Base-by-base conservation (phyloP, 2,888 invertebrate species). In the Caenorhabditis uteleia region DNA sequence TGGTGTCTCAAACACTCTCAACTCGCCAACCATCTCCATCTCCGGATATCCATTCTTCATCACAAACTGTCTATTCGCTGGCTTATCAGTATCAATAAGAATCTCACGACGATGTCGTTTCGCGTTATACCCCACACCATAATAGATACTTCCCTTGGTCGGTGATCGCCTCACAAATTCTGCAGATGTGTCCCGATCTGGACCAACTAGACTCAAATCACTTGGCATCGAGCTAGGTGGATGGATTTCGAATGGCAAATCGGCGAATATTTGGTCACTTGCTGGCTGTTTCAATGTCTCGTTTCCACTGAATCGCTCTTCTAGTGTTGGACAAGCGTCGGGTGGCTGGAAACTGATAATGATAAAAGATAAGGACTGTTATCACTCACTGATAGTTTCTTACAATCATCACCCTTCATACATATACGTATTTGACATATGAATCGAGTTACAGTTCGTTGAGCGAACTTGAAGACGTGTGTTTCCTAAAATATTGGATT, bases 401-500 rank as follows among this genome's bases (percentile, higher is more conserved):
- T 72, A 39, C 82, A 82, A 25, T 79, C 80, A 23, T 77, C 71
- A 16, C 78, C 79, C 43, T 78, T 77, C 39, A 81, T 57, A 36
- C 82, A 82, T 34, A 82, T 71, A 16, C 79, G 70, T 36, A 82
- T 77, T 53, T 82, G 82, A 43, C 82, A 82, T 1, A 78, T 75
- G 59, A 82, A 82, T 2, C 81, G 65, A 2, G 82, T 82, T 31
- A 82, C 74, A 6, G 82, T 82, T 50, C 80, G 77, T 57, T 78
- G 78, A 10, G 82, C 82, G 45, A 82, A 82, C 51, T 82, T 82
- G 75, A 82, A 82, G 14, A 82, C 82, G 53, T 79, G 78, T 16
- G 82, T 79, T 58, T 82, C 78, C 56, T n/a, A n/a, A n/a, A n/a
- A n/a, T n/a, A n/a, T n/a, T n/a, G n/a, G n/a, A n/a, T n/a, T n/a